Evolutionary conservation across 37 sponge, comb jelly and placozoan genomes (phyloP), one percentile per base, ranked within the genome.

Genomic region (Halichondria panicea): DNA sequence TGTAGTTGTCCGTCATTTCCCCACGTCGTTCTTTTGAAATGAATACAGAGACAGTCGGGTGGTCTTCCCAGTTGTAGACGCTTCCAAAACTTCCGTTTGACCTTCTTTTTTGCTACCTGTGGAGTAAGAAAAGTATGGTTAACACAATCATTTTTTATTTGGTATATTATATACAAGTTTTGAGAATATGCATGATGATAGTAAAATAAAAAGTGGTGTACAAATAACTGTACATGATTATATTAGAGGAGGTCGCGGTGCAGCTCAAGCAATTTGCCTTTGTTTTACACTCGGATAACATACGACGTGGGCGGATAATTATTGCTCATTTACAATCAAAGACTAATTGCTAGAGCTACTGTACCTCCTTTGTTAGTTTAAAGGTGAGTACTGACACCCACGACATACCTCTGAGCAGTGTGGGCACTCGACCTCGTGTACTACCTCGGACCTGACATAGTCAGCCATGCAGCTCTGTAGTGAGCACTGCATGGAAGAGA

Each of bases 21-120:
- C 86, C 86, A 89, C 4, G 44, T 56, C 13, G 84, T 83, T 19
- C 93, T 64, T 33, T 88, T 88, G 2, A 96, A 58, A 56, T 96
- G 93, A 21, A 96, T 58, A 56, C 81, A 83, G 35, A 96, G 90
- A 54, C 81, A 79, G 32, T 64, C 33, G 1, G 96, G 96, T 1
- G 74, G 55, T 55, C 66, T 71, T 21, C 81, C 72, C 39, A 88
- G 65, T 19, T 67, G 65, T 2, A 88, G 77, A n/a, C 62, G 41
- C 66, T 88, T 88, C 27, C 70, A 0, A 39, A 75, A 81, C n/a
- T 22, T 76, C 36, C 72, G 46, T 63, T 60, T 75, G 6, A 40
- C 45, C 11, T 19, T 15, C 21, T 11, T 37, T 43, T 63, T 63
- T n/a, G 82, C 74, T 25, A 32, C 31, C 82, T 82, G 55, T 5